Conservation (phyloP, 2,113 vertebrate genomes). For the Phasianus colchicus region DNA sequence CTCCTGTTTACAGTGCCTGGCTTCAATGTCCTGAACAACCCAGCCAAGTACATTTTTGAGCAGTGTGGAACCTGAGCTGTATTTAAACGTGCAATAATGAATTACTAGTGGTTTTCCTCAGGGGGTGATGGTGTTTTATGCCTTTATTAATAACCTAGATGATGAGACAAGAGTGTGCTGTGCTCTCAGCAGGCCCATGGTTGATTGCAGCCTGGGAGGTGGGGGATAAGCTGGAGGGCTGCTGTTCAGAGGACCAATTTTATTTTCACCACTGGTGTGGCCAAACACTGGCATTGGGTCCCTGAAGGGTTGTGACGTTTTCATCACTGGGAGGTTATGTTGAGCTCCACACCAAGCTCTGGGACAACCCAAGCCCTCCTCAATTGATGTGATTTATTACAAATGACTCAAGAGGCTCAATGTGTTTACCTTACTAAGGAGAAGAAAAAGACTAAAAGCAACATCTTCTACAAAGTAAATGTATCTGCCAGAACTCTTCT, state of each 20-base stretch:
- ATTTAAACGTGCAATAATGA: not conserved
- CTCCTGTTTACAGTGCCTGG: not conserved
- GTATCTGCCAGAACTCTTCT: not conserved
- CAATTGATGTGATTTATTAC: not conserved
- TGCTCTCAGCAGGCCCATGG: not conserved
- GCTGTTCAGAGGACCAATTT: not conserved
- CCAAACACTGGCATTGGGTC: not conserved
- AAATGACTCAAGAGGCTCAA: not conserved
- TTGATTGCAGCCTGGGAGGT: not conserved
- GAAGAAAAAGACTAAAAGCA: not conserved
- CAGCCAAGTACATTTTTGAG: not conserved
- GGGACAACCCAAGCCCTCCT: not conserved
- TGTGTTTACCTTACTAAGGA: not conserved
- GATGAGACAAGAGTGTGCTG: not conserved
- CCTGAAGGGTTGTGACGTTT: not conserved
- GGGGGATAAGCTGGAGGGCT: not conserved
- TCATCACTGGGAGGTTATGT: fast-evolving
- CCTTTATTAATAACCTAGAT: not conserved
- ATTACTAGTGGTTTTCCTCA: not conserved
- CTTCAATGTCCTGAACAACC: not conserved
- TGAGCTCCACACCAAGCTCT: not conserved
- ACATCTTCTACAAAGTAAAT: not conserved
- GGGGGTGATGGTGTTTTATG: not conserved
- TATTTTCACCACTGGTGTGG: fast-evolving
- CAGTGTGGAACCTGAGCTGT: not conserved